Conservation (phyloP, 2,797 vertebrate species). For the Prionace glauca region DNA sequence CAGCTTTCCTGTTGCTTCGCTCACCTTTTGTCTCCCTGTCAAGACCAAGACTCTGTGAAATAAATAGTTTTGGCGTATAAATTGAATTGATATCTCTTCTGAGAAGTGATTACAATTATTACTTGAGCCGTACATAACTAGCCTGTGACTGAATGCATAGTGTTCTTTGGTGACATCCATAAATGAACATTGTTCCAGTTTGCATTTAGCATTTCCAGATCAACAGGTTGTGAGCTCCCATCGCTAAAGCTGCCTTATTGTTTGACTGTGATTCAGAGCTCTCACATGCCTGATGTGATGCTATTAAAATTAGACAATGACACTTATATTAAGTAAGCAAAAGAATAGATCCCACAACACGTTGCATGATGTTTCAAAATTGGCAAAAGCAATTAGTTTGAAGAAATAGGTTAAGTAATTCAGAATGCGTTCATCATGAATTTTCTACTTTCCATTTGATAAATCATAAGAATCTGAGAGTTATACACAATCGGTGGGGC, state of each 20-base stretch:
- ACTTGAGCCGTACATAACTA: background rate
- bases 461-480: background rate
- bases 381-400: background rate
- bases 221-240: background rate
- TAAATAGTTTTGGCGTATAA: background rate
- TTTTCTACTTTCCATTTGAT: background rate
- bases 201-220: background rate
- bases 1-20: too few relatives aligned
- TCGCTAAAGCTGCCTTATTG: background rate
- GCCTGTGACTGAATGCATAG: background rate
- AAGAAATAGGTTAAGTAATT: background rate
- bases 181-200: background rate
- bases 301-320: background rate
- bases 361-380: background rate
- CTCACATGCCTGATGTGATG: background rate
- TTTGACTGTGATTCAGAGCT: background rate
- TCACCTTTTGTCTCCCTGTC: too few relatives aligned
- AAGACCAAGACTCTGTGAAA: too few relatives aligned
- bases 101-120: background rate
- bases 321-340: background rate
- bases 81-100: background rate
- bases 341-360: background rate
- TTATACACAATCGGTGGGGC: too few relatives aligned
- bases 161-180: background rate
- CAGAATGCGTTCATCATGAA: background rate